Base-by-base conservation (phyloP, 2,797 vertebrate species). In the Danio tinwini region DNA sequence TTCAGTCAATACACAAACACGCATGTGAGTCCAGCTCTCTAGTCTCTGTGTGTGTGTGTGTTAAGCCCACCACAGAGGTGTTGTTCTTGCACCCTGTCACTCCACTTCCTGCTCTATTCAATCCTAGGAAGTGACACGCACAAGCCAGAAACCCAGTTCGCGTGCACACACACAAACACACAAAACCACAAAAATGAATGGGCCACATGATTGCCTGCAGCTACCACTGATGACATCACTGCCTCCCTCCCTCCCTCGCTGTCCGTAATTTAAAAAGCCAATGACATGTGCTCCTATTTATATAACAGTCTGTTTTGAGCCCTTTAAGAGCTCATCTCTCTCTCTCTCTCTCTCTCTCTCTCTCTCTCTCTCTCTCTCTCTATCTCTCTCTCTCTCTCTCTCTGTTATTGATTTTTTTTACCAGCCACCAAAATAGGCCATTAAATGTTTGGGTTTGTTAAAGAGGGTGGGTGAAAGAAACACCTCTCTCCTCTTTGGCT, bases 101-200 rank as follows among this genome's bases (percentile, higher is more conserved):
- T 76, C 55, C 7, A 86, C 85, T 91, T 92, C 88, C 88, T 88
- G 84, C 74, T 85, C 87, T 85, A 87, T 90, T 93, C 89, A 91
- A 76, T 87, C 88, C 84, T 88, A 90, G 91, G 92, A 93, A 91
- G 88, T 88, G 83, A 87, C 86, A 88, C 29, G 65, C 75, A 80
- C 81, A 83, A 44, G 78, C 86, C 85, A 71, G 62, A 86, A 72
- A 68, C 78, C 68, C 69, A 1, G 3, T 44, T n/a, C 37, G 49
- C 39, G 44, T 71, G 53, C 73, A 67, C 49, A 80, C 81, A 72
- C 74, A 72, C 82, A 77, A 19, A 81, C 65, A 76, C 40, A 71
- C 7, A 81, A 42, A 81, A 39, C 44, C 58, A 55, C 76, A 55
- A 21, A 75, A 64, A 82, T 59, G 14, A 81, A 78, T 78, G 67